Evolutionary conservation across 2,113 vertebrate species (phyloP).

Genomic region (Noturus placidus): DNA sequence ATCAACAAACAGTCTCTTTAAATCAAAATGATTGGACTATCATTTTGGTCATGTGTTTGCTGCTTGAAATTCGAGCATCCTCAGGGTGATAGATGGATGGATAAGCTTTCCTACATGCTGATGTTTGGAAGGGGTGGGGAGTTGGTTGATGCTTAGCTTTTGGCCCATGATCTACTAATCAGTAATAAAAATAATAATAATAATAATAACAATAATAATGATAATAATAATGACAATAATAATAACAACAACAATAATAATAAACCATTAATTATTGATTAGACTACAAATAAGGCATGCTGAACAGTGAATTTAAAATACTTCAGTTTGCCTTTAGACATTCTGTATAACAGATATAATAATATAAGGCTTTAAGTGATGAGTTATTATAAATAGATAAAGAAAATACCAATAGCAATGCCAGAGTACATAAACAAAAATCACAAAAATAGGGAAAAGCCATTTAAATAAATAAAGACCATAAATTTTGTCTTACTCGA

Average conservation of each 20-base stretch:
- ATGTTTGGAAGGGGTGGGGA: too few species aligned
- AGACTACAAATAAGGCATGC: background rate
- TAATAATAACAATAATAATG: background rate
- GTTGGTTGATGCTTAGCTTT: background rate
- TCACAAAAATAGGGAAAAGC: background rate
- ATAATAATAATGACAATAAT: background rate
- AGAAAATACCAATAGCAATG: background rate
- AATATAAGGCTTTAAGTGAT: background rate
- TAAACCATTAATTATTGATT: too few species aligned
- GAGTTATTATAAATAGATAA: too few species aligned
- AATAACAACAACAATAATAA: background rate
- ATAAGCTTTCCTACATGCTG: too few species aligned
- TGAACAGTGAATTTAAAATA: conserved; percentile 1
- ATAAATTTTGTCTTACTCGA: background rate
- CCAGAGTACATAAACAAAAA: background rate
- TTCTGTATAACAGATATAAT: conserved; percentile 27
- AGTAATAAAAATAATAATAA: background rate
- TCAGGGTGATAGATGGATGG: too few species aligned
- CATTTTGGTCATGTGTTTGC: too few species aligned
- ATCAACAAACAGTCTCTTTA: background rate
- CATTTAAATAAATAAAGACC: background rate
- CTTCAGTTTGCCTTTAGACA: background rate
- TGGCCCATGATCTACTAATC: background rate
- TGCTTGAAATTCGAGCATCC: background rate
- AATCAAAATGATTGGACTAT: background rate